Percentiles rank a stretch among this genome's conserved stretches.
Evolutionary conservation across 2,113 vertebrate species (phyloP).

Genomic region (Sisor rabdophorus): DNA sequence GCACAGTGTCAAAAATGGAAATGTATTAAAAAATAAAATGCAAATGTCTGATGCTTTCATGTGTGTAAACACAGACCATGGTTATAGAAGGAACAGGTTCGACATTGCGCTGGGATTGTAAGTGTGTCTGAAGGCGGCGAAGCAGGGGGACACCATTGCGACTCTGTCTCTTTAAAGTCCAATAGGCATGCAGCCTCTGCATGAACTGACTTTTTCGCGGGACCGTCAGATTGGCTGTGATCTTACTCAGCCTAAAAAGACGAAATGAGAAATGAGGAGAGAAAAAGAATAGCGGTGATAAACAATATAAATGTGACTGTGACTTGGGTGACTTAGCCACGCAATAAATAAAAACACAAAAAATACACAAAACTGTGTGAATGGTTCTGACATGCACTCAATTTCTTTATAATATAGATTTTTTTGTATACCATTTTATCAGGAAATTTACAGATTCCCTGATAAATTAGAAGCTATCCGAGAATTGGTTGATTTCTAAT

Average conservation of each 20-base stretch:
- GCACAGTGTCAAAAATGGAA: too few relatives aligned
- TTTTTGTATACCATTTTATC: neutral
- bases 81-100: slow-evolving; percentile 63
- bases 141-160: slow-evolving; percentile 93
- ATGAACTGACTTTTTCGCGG: slow-evolving; percentile 98
- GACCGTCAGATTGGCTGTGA: slow-evolving; percentile 92
- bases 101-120: slow-evolving; percentile 91
- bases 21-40: neutral
- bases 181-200: slow-evolving; percentile 97
- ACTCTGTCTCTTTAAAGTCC: slow-evolving; percentile 96
- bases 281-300: neutral
- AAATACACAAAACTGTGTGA: neutral
- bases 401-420: neutral
- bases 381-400: neutral
- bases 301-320: neutral
- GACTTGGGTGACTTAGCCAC: neutral
- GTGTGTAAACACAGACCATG: slow-evolving; percentile 28
- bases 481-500: neutral
- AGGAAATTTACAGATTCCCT: neutral
- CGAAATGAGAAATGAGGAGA: neutral
- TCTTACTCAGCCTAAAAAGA: slow-evolving; percentile 86
- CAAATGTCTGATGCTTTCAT: neutral
- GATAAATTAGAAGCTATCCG: neutral
- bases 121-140: slow-evolving; percentile 91
- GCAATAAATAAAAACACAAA: neutral